A percentile compares a stretch with the other conserved stretches of the same genome.
Conservation (phyloP, 2,113 vertebrate genomes). For the Silurus glanis region DNA sequence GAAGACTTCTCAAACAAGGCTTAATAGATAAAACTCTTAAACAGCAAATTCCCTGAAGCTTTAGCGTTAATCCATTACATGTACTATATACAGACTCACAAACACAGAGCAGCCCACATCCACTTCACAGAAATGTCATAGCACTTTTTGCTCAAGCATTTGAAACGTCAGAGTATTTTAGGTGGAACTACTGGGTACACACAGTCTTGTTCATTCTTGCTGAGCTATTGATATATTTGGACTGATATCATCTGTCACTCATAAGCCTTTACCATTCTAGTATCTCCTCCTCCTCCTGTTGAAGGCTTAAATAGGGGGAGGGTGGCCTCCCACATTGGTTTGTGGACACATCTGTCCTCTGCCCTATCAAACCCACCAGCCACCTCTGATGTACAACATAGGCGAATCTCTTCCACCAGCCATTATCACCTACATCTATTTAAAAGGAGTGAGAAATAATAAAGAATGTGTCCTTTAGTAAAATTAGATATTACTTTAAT, state of each 20-base stretch:
- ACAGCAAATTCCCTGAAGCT: background rate
- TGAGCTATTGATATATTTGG: conserved; percentile 29
- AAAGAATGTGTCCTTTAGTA: background rate
- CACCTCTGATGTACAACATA: background rate
- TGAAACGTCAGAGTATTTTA: background rate
- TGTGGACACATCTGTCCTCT: conserved; percentile 50
- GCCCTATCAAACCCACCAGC: background rate
- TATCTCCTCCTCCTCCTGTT: background rate
- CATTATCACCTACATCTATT: background rate
- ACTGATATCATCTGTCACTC: conserved; percentile 38
- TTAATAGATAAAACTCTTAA: background rate
- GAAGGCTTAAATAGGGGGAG: conserved; percentile 7
- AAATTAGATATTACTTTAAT: background rate
- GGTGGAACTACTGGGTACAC: background rate
- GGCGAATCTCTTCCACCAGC: background rate
- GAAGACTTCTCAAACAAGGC: background rate
- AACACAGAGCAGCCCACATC: background rate
- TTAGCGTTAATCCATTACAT: conserved; percentile 12
- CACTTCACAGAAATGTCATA: background rate
- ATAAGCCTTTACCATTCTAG: conserved; percentile 7
- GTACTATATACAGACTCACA: background rate
- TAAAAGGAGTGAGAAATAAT: background rate
- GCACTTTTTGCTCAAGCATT: background rate
- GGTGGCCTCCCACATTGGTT: background rate
- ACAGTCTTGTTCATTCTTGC: background rate